A percentile compares a stretch with the other conserved stretches of the same genome.
These are phyloP conservation scores for Arizona elegans DNA, from an alignment of 2,113 vertebrate genomes.

Conservation along the genomic window DNA sequence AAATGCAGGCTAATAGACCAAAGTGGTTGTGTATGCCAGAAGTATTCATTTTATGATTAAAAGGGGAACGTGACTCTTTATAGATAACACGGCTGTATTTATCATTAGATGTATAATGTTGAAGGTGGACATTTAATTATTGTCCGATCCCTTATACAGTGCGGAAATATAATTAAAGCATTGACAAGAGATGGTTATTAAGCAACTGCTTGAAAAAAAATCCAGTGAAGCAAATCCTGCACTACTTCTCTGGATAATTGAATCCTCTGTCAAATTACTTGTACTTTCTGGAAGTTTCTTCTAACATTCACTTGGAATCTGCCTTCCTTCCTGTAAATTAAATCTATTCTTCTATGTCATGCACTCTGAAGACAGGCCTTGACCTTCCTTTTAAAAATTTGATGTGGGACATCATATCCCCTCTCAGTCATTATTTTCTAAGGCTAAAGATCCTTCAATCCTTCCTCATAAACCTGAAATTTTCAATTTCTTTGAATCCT, in stretches of 20 bases:
- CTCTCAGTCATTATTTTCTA: not conserved
- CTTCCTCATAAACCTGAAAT: not conserved
- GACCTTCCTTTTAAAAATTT: not conserved
- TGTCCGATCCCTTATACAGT: not conserved
- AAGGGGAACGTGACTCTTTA: not conserved
- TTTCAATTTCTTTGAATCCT: not conserved
- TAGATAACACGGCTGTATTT: not conserved
- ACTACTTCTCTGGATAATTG: not conserved
- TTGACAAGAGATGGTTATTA: not conserved
- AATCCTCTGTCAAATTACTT: not conserved
- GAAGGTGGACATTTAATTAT: not conserved
- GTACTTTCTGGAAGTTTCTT: not conserved
- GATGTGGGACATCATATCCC: not conserved
- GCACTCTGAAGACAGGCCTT: not conserved
- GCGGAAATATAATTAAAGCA: not conserved
- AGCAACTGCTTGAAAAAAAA: not conserved
- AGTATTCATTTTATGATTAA: not conserved
- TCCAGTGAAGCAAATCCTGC: not conserved
- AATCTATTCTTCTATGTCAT: not conserved
- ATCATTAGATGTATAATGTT: not conserved
- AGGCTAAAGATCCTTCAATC: not conserved
- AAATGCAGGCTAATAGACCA: not conserved
- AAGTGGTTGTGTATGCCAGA: not conserved
- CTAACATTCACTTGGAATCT: not conserved
- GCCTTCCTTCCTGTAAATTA: not conserved